phyloP scores from a whole-genome alignment of 2,888 invertebrate genomes.

The Bimastos eiseni region DNA sequence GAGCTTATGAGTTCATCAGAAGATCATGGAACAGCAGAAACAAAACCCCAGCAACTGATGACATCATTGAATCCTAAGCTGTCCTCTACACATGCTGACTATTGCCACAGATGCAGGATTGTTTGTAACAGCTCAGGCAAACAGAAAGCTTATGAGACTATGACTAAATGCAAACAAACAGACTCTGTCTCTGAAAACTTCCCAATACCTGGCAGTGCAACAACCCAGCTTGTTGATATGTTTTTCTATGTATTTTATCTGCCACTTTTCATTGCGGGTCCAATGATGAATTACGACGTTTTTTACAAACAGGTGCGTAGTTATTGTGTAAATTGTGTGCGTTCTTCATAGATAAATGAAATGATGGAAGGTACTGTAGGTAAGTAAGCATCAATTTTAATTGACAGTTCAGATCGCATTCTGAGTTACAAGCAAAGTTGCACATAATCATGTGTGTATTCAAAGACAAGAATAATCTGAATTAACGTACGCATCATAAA shows the following conservation, averaged over 20 bases:
- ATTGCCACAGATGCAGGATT: neutral
- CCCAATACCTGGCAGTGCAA: neutral
- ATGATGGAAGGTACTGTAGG: too few species aligned
- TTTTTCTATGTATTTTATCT: conserved; percentile 80
- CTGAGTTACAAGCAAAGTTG: too few species aligned
- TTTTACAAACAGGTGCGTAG: conserved; percentile 67
- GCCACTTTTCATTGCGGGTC: conserved; percentile 81
- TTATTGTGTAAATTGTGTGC: neutral
- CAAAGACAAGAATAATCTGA: too few species aligned
- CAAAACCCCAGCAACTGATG: neutral
- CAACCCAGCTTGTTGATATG: conserved; percentile 60
- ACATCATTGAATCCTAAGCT: neutral
- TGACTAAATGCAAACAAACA: neutral
- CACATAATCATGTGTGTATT: too few species aligned
- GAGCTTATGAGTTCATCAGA: neutral
- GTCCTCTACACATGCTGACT: neutral
- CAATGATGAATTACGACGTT: conserved; percentile 77
- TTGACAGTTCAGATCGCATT: too few species aligned
- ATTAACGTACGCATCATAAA: too few species aligned
- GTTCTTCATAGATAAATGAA: neutral
- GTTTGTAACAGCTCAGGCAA: neutral
- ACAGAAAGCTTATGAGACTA: neutral
- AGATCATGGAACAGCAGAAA: neutral
- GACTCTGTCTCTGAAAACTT: conserved; percentile 26
- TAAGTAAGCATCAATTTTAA: too few species aligned